Evolutionary conservation across 2,888 invertebrate genomes (phyloP).

Genomic region (Galerucella pusilla): DNA sequence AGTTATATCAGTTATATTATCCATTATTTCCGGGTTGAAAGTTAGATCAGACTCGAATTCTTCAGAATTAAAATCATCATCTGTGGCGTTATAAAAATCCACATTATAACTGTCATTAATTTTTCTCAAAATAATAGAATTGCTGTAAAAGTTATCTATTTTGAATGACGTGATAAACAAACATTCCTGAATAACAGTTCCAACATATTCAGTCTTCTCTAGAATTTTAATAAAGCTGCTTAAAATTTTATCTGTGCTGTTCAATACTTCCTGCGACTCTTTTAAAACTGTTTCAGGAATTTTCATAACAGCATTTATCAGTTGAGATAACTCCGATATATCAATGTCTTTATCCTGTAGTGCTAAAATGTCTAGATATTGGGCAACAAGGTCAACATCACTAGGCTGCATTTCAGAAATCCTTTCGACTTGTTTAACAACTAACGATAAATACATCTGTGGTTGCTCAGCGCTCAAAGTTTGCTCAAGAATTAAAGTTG

Average conservation of each 20-base stretch:
- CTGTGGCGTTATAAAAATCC: constrained; percentile 16
- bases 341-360: neutral
- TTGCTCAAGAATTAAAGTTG: constrained; percentile 30
- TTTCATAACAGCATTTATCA: constrained; percentile 46
- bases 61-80: neutral
- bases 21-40: constrained; percentile 17
- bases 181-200: constrained; percentile 22
- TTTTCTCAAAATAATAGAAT: constrained; percentile 20
- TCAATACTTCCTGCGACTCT: constrained; percentile 46
- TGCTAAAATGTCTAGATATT: neutral
- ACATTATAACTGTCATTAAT: neutral
- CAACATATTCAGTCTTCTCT: constrained; percentile 35
- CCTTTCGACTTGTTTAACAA: too few species aligned
- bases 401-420: neutral
- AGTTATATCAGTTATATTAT: neutral
- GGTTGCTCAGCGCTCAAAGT: constrained; percentile 12
- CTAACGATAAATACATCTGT: neutral
- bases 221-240: constrained; percentile 47
- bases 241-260: constrained; percentile 51
- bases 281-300: constrained; percentile 39
- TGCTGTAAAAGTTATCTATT: constrained; percentile 24
- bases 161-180: constrained; percentile 31
- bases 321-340: constrained; percentile 23
- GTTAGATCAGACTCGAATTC: constrained; percentile 20
- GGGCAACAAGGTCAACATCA: constrained; percentile 6